A percentile compares a stretch with the other conserved stretches of the same genome.
Conservation (phyloP, 2,113 vertebrate genomes). For the Osmerus eperlanus region DNA sequence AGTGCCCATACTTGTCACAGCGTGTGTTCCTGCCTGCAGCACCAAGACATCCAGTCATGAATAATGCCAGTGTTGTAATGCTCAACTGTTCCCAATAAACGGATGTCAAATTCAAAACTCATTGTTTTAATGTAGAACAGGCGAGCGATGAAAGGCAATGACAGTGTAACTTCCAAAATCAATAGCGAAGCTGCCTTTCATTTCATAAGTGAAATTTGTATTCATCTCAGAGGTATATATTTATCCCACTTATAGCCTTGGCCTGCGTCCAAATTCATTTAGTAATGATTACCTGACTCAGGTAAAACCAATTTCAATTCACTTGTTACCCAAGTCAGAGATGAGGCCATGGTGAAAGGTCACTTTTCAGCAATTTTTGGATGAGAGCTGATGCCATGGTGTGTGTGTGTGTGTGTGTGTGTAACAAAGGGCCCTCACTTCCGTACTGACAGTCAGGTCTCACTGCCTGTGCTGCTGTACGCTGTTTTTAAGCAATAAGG, state of each 20-base stretch:
- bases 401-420: neutral
- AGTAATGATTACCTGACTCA: slow-evolving; percentile 92
- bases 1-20: no score
- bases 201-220: slow-evolving; percentile 81
- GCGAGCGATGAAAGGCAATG: slow-evolving; percentile 62
- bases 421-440: no score
- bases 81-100: slow-evolving; percentile 59
- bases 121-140: slow-evolving; percentile 78
- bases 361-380: slow-evolving; percentile 79
- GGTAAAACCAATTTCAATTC: slow-evolving; percentile 84
- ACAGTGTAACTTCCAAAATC: slow-evolving; percentile 68
- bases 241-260: slow-evolving; percentile 79
- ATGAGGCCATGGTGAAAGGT: slow-evolving; percentile 81
- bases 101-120: slow-evolving; percentile 76
- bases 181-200: slow-evolving; percentile 68
- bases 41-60: slow-evolving; percentile 29
- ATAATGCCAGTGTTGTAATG: slow-evolving; percentile 32
- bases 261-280: slow-evolving; percentile 82
- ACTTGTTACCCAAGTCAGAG: slow-evolving; percentile 76
- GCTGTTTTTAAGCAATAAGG: no score
- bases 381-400: slow-evolving; percentile 42
- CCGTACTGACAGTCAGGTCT: slow-evolving; percentile 19
- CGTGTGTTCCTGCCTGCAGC: slow-evolving; percentile 1
- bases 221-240: slow-evolving; percentile 74
- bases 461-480: neutral